A percentile compares a stretch with the other conserved stretches of the same genome.
Conservation (phyloP, 2,113 vertebrate genomes). For the Rhinichthys klamathensis region DNA sequence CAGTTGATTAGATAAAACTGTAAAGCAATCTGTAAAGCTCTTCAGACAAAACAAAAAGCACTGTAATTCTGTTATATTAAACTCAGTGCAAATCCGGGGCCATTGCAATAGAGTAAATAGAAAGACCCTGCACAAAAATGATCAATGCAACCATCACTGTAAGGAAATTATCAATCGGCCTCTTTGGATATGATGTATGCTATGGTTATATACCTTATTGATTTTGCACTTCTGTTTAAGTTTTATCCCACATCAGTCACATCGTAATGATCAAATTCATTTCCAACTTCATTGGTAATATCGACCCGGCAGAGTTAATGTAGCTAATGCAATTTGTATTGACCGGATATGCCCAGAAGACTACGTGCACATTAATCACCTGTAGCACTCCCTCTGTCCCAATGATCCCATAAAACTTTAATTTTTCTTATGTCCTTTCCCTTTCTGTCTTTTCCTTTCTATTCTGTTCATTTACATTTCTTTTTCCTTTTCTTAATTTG, state of each 20-base stretch:
- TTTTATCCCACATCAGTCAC: constrained; percentile 18
- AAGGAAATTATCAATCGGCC: background rate
- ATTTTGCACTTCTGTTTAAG: constrained; percentile 13
- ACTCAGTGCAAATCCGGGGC: background rate
- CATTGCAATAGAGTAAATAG: background rate
- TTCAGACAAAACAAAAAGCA: background rate
- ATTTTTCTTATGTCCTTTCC: constrained; percentile 40
- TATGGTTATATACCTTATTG: background rate
- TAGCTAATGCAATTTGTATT: constrained; percentile 52
- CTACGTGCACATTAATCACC: constrained; percentile 52
- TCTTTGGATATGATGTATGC: constrained; percentile 26
- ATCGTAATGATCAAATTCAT: background rate
- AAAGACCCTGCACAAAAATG: background rate
- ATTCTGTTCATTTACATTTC: background rate
- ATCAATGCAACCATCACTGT: background rate
- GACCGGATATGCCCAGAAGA: constrained; percentile 17
- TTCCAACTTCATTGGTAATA: constrained; percentile 31
- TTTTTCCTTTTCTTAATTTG: background rate
- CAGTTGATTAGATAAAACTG: constrained; percentile 3
- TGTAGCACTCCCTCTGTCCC: constrained; percentile 37
- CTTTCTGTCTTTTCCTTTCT: background rate
- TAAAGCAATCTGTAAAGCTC: background rate
- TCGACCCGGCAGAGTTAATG: constrained; percentile 44
- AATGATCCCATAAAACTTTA: constrained; percentile 26
- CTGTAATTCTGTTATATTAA: background rate